phyloP scores from a whole-genome alignment of 2,888 invertebrate species.

The Falcaria lacertinaria region DNA sequence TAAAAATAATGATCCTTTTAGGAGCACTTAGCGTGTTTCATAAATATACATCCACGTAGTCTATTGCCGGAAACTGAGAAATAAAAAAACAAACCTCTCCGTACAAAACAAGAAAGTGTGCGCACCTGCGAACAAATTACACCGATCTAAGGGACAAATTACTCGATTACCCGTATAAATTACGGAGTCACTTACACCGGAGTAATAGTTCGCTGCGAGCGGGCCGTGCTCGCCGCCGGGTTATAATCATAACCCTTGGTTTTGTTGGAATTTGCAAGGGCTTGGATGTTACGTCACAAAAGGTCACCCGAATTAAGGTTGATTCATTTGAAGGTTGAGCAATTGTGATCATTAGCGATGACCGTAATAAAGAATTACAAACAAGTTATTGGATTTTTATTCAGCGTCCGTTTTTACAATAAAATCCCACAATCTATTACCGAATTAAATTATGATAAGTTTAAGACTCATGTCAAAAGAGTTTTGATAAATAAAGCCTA shows the following conservation, averaged over 20 bases:
- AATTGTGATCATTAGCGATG: background rate
- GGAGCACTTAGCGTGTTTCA: no score
- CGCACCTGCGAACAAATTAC: conserved; percentile 55
- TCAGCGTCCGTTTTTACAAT: no score
- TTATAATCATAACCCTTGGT: conserved; percentile 24
- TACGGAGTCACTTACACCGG: conserved; percentile 43
- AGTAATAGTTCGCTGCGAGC: conserved; percentile 35
- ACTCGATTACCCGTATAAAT: conserved; percentile 64
- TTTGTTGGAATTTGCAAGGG: background rate
- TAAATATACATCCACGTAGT: no score
- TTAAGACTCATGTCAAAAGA: no score
- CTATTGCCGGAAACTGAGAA: conserved; percentile 12
- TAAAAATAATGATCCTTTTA: no score
- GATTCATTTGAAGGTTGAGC: background rate
- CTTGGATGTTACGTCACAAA: background rate
- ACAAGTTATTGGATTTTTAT: no score
- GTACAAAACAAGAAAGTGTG: conserved; percentile 32
- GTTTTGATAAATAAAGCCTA: no score
- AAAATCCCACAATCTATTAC: no score
- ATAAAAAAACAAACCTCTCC: conserved; percentile 6
- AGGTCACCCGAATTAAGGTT: background rate
- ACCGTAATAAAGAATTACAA: no score
- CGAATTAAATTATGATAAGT: no score
- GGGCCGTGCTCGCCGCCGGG: conserved; percentile 30
- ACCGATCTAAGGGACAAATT: conserved; percentile 57